Conservation (phyloP, 1,140 invertebrate genomes). For the Drosophila simulans region DNA sequence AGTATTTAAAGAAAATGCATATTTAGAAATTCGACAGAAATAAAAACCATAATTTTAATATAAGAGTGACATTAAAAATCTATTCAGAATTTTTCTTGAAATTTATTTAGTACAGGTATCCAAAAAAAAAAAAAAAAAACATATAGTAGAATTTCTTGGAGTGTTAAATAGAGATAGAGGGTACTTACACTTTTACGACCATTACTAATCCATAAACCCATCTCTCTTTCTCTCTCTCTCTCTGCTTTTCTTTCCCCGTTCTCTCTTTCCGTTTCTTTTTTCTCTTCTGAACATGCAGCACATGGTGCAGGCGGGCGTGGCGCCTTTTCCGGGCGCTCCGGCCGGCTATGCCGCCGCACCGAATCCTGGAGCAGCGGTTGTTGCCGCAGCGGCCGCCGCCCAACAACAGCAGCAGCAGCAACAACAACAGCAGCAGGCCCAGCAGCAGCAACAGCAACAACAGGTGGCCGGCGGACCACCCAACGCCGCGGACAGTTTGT, state of each 20-base stretch:
- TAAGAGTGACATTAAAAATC: too few relatives aligned
- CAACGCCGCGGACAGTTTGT: conserved; percentile 85
- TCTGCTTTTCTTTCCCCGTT: conserved; percentile 21
- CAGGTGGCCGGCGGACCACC: conserved; percentile 83
- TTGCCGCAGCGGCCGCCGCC: conserved; percentile 86
- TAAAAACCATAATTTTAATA: too few relatives aligned
- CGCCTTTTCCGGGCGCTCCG: conserved; percentile 91
- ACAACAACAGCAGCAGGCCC: conserved; percentile 82
- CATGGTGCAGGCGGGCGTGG: conserved; percentile 97
- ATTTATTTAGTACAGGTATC: too few relatives aligned
- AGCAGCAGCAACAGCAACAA: conserved; percentile 66
- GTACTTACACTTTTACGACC: conserved; percentile 38
- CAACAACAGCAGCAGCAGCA: conserved; percentile 85
- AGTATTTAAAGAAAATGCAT: too few relatives aligned
- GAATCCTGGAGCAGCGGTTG: conserved; percentile 89
- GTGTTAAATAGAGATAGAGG: neutral
- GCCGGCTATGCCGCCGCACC: conserved; percentile 89
- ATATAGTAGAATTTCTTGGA: neutral
- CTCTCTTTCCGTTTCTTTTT: conserved; percentile 5
- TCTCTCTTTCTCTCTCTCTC: conserved; percentile 24
- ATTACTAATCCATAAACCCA: conserved; percentile 59
- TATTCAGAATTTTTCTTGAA: too few relatives aligned
- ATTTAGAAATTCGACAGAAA: too few relatives aligned
- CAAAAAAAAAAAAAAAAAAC: too few relatives aligned
- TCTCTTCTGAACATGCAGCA: conserved; percentile 88